A percentile compares a stretch with the other conserved stretches of the same genome.
phyloP scores from a whole-genome alignment of 2,113 vertebrate genomes.

The Vombatus ursinus region DNA sequence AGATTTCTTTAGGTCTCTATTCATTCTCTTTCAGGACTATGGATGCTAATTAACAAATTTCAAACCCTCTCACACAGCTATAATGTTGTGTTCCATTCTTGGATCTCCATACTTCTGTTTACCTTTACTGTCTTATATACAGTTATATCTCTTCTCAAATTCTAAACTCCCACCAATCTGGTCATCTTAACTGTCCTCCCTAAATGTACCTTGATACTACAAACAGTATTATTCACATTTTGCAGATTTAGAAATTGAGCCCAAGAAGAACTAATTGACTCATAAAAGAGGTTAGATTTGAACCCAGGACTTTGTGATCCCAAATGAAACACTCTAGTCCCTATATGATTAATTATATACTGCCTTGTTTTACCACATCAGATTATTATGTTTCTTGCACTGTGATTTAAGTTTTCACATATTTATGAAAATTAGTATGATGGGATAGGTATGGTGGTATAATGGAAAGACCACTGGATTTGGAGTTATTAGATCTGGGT shows the following conservation, averaged over 20 bases:
- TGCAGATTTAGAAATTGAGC: neutral
- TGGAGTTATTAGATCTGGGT: neutral
- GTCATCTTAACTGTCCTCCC: neutral
- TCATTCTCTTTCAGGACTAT: neutral
- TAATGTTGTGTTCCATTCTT: neutral
- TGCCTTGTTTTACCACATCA: neutral
- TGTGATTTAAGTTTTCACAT: neutral
- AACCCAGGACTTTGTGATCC: neutral
- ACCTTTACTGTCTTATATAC: constrained; percentile 1
- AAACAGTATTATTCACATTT: neutral
- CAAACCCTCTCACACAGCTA: neutral
- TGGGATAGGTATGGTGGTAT: neutral
- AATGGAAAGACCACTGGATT: neutral
- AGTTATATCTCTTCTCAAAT: neutral
- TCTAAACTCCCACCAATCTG: neutral
- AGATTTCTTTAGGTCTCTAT: neutral
- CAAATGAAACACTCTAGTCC: neutral
- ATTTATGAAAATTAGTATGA: neutral
- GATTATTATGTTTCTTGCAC: neutral
- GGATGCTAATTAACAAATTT: neutral
- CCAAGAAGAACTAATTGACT: neutral
- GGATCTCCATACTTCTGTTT: neutral
- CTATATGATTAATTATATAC: neutral
- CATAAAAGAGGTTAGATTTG: neutral
- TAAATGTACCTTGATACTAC: neutral